A percentile compares a stretch with the other conserved stretches of the same genome.
These are phyloP conservation scores for Ichneumon xanthorius DNA, from an alignment of 2,888 invertebrate species.

Conservation along the genomic window DNA sequence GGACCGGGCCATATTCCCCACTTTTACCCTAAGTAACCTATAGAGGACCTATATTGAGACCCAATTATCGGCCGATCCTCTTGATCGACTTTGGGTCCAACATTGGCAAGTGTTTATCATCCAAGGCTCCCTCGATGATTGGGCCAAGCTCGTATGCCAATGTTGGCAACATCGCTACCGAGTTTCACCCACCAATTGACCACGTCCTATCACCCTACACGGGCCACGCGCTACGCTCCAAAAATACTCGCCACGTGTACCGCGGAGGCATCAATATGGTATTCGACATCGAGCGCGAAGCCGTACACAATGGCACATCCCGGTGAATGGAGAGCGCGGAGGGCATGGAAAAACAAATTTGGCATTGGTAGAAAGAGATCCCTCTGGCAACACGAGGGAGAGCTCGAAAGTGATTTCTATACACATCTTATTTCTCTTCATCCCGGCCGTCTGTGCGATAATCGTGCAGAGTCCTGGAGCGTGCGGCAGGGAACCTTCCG, in stretches of 20 bases:
- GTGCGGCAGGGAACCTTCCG: too few relatives aligned
- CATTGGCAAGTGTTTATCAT: too few relatives aligned
- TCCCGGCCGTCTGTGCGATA: too few relatives aligned
- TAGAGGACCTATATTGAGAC: too few relatives aligned
- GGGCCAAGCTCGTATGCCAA: too few relatives aligned
- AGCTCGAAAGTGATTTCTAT: constrained; percentile 28
- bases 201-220: background rate
- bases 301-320: background rate
- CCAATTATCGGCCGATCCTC: too few relatives aligned
- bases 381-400: background rate
- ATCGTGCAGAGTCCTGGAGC: background rate
- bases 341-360: constrained; percentile 23
- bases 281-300: background rate
- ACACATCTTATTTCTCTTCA: background rate
- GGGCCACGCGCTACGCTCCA: background rate
- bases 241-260: background rate
- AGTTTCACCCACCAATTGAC: too few relatives aligned
- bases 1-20: too few relatives aligned
- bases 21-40: too few relatives aligned
- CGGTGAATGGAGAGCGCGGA: background rate
- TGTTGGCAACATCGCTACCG: too few relatives aligned
- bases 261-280: background rate
- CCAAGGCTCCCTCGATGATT: too few relatives aligned
- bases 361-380: background rate
- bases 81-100: too few relatives aligned